Conservation (phyloP, 1,140 invertebrate species). For the Carposina sasakii region DNA sequence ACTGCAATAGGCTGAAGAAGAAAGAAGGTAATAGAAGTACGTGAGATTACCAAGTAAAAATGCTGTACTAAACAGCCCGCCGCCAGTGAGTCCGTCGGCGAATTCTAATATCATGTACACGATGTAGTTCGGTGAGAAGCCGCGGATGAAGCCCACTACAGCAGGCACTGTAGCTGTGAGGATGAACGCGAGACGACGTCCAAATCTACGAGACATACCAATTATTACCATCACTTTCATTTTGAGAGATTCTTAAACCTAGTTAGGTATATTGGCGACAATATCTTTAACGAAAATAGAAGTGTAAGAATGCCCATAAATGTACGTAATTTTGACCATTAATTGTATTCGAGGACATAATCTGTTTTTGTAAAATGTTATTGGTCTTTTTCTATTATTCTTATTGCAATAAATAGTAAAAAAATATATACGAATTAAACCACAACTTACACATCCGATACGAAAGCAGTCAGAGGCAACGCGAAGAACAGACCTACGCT, state of each 20-base stretch:
- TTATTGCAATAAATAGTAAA: no score
- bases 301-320: no score
- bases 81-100: slow-evolving; percentile 26
- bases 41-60: slow-evolving; percentile 37
- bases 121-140: slow-evolving; percentile 22
- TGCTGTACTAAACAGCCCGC: slow-evolving; percentile 32
- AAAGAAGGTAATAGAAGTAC: no score
- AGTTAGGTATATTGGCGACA: no score
- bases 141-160: slow-evolving; percentile 20
- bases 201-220: slow-evolving; percentile 5
- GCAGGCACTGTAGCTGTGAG: slow-evolving; percentile 22
- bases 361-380: no score
- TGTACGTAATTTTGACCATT: no score
- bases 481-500: slow-evolving; percentile 81
- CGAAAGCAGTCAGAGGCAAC: slow-evolving; percentile 76
- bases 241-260: no score
- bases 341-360: no score
- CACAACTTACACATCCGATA: slow-evolving; percentile 76
- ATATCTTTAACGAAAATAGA: no score
- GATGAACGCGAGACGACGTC: slow-evolving; percentile 26
- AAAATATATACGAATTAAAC: no score
- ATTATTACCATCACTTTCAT: neutral
- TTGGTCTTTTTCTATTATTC: no score
- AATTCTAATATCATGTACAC: slow-evolving; percentile 33
- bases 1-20: no score